Conservation (phyloP, 2,113 vertebrate genomes). For the Protobothrops mucrosquamatus region DNA sequence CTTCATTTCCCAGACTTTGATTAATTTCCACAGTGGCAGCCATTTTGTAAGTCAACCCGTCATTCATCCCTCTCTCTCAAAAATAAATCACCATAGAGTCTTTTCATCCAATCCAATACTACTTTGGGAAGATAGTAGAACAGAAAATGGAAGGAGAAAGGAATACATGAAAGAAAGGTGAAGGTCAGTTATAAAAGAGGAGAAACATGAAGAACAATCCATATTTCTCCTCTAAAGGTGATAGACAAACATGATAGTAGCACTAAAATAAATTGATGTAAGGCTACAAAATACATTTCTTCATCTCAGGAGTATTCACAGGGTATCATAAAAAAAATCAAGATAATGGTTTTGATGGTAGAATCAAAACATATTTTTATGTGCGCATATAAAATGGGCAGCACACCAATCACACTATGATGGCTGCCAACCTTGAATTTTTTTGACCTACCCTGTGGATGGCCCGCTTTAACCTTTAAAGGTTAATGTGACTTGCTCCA, state of each 20-base stretch:
- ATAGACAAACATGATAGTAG: not conserved
- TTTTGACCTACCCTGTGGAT: constrained; percentile 11
- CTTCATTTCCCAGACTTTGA: not conserved
- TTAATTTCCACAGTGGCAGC: not conserved
- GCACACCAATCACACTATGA: not conserved
- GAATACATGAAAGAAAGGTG: not conserved
- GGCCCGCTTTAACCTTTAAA: constrained; percentile 2
- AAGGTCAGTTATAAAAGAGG: not conserved
- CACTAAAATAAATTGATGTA: not conserved
- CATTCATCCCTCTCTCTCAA: not conserved
- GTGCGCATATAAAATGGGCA: not conserved
- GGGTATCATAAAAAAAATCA: not conserved
- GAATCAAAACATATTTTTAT: not conserved
- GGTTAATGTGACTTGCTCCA: constrained; percentile 3
- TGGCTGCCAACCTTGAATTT: not conserved
- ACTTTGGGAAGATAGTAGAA: not conserved
- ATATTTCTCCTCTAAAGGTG: not conserved
- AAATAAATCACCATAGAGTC: not conserved
- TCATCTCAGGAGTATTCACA: not conserved
- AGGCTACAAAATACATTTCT: not conserved
- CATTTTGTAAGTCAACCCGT: not conserved
- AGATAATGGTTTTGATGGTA: not conserved
- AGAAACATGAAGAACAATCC: accelerated
- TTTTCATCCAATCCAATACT: not conserved
- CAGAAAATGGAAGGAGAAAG: not conserved